Conservation (phyloP, 2,113 vertebrate genomes). For the Scomber scombrus region DNA sequence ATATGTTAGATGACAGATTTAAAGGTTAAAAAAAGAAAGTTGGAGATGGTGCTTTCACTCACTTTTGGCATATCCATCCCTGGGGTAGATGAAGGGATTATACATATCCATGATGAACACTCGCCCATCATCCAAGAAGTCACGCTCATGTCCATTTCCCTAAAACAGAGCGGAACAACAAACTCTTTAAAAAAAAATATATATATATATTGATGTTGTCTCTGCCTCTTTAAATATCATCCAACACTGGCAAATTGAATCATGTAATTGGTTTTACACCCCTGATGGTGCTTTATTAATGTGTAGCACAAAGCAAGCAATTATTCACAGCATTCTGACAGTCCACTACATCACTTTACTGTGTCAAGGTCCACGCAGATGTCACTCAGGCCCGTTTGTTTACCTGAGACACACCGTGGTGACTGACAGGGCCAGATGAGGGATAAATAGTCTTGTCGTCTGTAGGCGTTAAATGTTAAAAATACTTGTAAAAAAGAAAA, state of each 20-base stretch:
- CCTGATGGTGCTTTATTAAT: neutral
- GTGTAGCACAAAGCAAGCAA: neutral
- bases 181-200: neutral
- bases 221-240: slow-evolving; percentile 7
- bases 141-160: slow-evolving; percentile 97
- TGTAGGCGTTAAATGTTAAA: slow-evolving; percentile 43
- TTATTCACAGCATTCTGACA: neutral
- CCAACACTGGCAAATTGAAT: slow-evolving; percentile 15
- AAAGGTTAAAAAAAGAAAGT: neutral
- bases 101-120: slow-evolving; percentile 98
- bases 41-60: slow-evolving; percentile 68
- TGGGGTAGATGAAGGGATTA: slow-evolving; percentile 95
- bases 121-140: slow-evolving; percentile 93
- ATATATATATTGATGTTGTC: neutral
- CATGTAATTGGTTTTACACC: neutral
- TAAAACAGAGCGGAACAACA: slow-evolving; percentile 66
- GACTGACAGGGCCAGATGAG: slow-evolving; percentile 48
- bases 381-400: slow-evolving; percentile 34
- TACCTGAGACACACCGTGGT: slow-evolving; percentile 1
- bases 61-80: slow-evolving; percentile 94
- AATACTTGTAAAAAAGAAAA: slow-evolving; percentile 33
- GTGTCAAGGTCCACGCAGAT: slow-evolving; percentile 22
- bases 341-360: slow-evolving; percentile 21
- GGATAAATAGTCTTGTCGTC: slow-evolving; percentile 37
- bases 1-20: too few species aligned